Base-by-base conservation (phyloP, 2,888 invertebrate species). In the Mesodorylaimus sp. region DNA sequence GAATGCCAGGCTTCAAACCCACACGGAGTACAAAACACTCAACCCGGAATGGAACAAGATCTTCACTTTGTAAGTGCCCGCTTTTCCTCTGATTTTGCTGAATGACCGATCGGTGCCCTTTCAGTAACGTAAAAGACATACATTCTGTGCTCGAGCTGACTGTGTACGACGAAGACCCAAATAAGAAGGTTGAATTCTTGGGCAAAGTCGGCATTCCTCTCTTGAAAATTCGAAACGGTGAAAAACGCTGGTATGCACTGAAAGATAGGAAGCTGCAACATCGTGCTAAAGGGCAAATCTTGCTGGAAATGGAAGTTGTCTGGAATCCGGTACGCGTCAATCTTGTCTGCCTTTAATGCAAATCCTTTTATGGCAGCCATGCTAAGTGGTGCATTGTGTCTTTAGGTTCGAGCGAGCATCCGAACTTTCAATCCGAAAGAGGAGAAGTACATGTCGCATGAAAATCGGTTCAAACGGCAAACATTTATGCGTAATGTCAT, bases 11-110 rank as follows among this genome's bases (percentile, higher is more conserved):
- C 73, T 95, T 32, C 93, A 95, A 69, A 97, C 97, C 0, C 91
- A 95, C 68, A 97, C 97, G 0, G 93, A 95, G 69, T 97, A 97
- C 69, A 93, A 95, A 69, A 97, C 95, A 0, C 71, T 97, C 24
- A 76, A 81, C 48, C 97, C 97, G 0, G 86, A 81, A 57, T 97
- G 97, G 97, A 88, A 91, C 73, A 95, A 95, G 71, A 85, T 93
- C 58, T 97, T 95, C 67, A 89, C 87, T 42, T 93, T 97, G 86
- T 88, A 72, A 77, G 83, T 2, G 23, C 5, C 41, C 13, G 43
- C 24, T 57, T 43, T 24, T 52, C 21, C 25, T 16, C 24, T 51
- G 29, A 37, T 38, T 44, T 24, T 52, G 19, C 1, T n/a, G n/a
- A n/a, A n/a, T n/a, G n/a, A n/a, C n/a, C n/a, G 52, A 26, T 13